Percentiles rank a stretch among this genome's conserved stretches.
These are phyloP conservation scores for Calycopis cecrops DNA, from an alignment of 1,140 invertebrate genomes.

Conservation along the genomic window DNA sequence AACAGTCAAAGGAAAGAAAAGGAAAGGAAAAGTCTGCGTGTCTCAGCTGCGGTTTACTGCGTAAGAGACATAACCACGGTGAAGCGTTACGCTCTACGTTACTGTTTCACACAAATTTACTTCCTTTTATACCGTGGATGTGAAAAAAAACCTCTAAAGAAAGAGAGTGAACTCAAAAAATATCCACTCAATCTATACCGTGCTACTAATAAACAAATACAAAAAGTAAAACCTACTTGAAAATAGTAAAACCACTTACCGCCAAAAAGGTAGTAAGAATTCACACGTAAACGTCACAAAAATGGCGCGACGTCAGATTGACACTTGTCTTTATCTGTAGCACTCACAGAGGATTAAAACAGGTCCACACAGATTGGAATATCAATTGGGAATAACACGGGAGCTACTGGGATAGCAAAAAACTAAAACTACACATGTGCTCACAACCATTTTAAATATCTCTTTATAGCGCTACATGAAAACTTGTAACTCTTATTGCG, in stretches of 20 bases:
- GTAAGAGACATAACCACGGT: too few relatives aligned
- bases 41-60: too few relatives aligned
- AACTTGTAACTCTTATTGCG: background rate
- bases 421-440: slow-evolving; percentile 47
- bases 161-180: too few relatives aligned
- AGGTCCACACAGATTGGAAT: slow-evolving; percentile 45
- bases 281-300: slow-evolving; percentile 37
- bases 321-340: slow-evolving; percentile 41
- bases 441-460: slow-evolving; percentile 19
- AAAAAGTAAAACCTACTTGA: too few relatives aligned
- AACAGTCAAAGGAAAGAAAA: too few relatives aligned
- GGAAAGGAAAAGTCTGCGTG: too few relatives aligned
- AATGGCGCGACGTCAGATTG: slow-evolving; percentile 46
- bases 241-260: slow-evolving; percentile 20
- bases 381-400: slow-evolving; percentile 55
- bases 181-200: too few relatives aligned
- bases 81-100: too few relatives aligned
- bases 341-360: slow-evolving; percentile 29
- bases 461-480: background rate
- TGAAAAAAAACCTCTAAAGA: too few relatives aligned
- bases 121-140: too few relatives aligned
- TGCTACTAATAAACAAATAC: too few relatives aligned
- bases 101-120: too few relatives aligned
- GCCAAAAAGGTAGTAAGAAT: slow-evolving; percentile 18
- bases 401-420: slow-evolving; percentile 52